Evolutionary conservation across 2,888 invertebrate genomes (phyloP).

Genomic region (Psylliodes chrysocephalus): DNA sequence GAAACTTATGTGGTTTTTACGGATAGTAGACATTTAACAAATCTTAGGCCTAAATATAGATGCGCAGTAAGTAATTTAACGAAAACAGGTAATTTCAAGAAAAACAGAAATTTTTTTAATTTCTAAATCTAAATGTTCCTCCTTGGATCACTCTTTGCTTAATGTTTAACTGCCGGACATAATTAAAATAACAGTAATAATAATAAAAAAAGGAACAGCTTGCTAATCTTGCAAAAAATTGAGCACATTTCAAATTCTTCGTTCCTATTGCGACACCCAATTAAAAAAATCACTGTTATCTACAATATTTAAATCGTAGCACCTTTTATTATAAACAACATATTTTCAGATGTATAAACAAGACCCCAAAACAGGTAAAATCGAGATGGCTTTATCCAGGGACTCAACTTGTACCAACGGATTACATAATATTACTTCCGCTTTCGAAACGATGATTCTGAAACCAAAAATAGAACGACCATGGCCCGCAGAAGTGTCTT

Average conservation of each 20-base stretch:
- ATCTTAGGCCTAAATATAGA: slow-evolving; percentile 67
- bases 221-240: no score
- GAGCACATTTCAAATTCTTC: no score
- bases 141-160: no score
- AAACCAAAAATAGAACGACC: slow-evolving; percentile 58
- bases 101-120: no score
- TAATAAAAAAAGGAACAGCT: no score
- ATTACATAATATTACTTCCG: slow-evolving; percentile 67
- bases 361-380: slow-evolving; percentile 64
- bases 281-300: no score
- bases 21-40: slow-evolving; percentile 64
- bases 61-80: slow-evolving; percentile 69
- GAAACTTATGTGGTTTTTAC: slow-evolving; percentile 70
- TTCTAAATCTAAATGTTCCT: no score
- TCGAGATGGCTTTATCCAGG: slow-evolving; percentile 70
- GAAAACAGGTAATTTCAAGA: no score
- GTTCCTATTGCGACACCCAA: no score
- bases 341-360: slow-evolving; percentile 49
- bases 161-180: no score
- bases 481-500: slow-evolving; percentile 62
- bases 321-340: slow-evolving; percentile 1
- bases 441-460: slow-evolving; percentile 70
- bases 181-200: no score
- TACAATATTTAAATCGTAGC: no score
- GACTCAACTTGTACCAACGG: slow-evolving; percentile 72